These are phyloP conservation scores for Hormiphora californensis DNA, from an alignment of 37 sponge, comb jelly and placozoan species.

Conservation along the genomic window DNA sequence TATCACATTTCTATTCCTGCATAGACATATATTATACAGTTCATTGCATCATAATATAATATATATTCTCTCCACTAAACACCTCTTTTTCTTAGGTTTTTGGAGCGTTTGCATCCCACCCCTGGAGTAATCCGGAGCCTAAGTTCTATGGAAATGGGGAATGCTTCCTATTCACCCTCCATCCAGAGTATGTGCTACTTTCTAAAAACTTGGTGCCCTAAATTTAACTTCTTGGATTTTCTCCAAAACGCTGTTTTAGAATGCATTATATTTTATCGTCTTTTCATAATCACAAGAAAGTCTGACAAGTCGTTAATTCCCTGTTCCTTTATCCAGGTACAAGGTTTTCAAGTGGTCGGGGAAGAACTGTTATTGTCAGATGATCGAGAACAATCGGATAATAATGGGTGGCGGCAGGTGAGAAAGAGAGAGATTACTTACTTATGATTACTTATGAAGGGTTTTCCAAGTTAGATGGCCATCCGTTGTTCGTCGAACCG, in stretches of 20 bases:
- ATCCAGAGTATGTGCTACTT: conserved; percentile 25
- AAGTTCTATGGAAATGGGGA: conserved; percentile 50
- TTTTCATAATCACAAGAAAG: too few relatives aligned
- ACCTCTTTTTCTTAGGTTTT: conserved; percentile 29
- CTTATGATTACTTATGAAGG: too few relatives aligned
- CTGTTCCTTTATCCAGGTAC: not conserved
- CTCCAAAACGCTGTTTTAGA: too few relatives aligned
- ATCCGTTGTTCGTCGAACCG: too few relatives aligned
- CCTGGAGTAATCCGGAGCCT: conserved; percentile 41
- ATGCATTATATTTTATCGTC: too few relatives aligned
- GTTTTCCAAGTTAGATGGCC: too few relatives aligned
- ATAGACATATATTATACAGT: too few relatives aligned
- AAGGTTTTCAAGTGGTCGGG: not conserved
- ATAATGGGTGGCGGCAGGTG: conserved; percentile 54
- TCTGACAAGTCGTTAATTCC: too few relatives aligned
- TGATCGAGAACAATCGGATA: conserved; percentile 32
- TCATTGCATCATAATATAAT: too few relatives aligned
- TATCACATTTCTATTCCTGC: too few relatives aligned
- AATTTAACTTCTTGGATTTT: not conserved
- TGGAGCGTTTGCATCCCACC: conserved; percentile 41
- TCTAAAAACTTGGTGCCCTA: not conserved
- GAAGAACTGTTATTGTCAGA: conserved; percentile 48
- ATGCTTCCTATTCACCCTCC: conserved; percentile 46
- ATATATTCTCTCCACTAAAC: too few relatives aligned
- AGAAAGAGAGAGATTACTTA: too few relatives aligned